Evolutionary conservation across 2,113 vertebrate genomes (phyloP).

Genomic region (Morone saxatilis): DNA sequence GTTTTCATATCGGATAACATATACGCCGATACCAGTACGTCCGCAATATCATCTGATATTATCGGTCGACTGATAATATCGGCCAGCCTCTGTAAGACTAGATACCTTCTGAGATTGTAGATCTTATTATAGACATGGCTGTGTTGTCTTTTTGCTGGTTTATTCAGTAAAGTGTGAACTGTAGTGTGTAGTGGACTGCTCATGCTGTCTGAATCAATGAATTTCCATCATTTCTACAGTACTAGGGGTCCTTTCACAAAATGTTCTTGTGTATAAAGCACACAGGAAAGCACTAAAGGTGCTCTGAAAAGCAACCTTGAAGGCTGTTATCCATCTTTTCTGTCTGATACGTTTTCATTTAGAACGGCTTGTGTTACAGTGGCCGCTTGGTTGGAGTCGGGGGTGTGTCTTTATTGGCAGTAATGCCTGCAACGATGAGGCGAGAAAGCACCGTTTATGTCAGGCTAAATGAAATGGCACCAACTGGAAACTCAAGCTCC

Average conservation of each 20-base stretch:
- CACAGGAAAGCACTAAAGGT: not conserved
- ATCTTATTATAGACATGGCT: not conserved
- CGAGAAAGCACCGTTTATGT: conserved; percentile 11
- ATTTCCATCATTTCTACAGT: not conserved
- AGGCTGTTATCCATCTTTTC: not conserved
- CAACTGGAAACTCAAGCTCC: not conserved
- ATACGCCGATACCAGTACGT: too few species aligned
- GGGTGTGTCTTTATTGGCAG: conserved; percentile 6
- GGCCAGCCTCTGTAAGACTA: too few species aligned
- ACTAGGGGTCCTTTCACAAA: not conserved
- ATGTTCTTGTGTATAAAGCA: not conserved
- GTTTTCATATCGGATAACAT: too few species aligned
- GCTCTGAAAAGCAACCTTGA: not conserved
- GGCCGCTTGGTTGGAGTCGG: not conserved
- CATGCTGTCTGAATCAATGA: too few species aligned
- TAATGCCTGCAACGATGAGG: conserved; percentile 2
- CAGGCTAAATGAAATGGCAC: conserved; percentile 13
- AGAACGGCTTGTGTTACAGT: not conserved
- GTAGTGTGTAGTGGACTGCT: too few species aligned
- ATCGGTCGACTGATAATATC: too few species aligned
- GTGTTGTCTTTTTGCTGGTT: too few species aligned
- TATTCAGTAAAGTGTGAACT: too few species aligned
- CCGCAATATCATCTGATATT: too few species aligned
- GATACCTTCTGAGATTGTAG: not conserved
- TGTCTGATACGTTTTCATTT: not conserved